phyloP scores from a whole-genome alignment of 2,888 invertebrate genomes.

The Agrotis puta region DNA sequence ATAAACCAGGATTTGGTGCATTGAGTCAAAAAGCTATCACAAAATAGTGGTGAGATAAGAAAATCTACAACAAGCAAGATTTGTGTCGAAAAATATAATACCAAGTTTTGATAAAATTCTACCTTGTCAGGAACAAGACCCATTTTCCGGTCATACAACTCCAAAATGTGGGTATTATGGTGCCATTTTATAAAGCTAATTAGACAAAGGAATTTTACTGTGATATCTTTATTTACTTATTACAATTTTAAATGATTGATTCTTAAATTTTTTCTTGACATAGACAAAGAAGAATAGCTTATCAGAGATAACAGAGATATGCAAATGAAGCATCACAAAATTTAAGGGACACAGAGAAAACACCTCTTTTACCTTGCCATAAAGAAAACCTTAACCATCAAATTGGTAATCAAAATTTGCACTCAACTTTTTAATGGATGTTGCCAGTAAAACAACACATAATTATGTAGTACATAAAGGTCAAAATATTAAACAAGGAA shows the following conservation, averaged over 20 bases:
- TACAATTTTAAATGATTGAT: neutral
- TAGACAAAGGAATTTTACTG: too few relatives aligned
- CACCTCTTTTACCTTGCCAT: neutral
- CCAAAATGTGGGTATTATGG: too few relatives aligned
- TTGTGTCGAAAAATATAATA: too few relatives aligned
- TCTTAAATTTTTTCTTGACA: too few relatives aligned
- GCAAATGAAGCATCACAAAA: neutral
- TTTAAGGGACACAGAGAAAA: neutral
- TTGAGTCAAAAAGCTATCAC: too few relatives aligned
- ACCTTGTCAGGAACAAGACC: too few relatives aligned
- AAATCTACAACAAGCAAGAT: too few relatives aligned
- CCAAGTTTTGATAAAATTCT: too few relatives aligned
- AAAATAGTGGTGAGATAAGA: too few relatives aligned
- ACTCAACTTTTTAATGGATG: neutral
- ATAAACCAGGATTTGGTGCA: too few relatives aligned
- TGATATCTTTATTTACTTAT: neutral
- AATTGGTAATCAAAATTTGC: neutral
- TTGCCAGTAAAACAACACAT: neutral
- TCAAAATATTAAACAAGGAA: slow-evolving; percentile 3
- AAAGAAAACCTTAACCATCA: neutral
- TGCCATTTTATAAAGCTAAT: too few relatives aligned
- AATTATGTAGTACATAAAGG: neutral
- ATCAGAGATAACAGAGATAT: neutral
- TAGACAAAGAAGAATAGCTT: neutral
- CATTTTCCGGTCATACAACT: too few relatives aligned